Base-by-base conservation (phyloP, 2,113 vertebrate genomes). In the Otolemur garnettii region DNA sequence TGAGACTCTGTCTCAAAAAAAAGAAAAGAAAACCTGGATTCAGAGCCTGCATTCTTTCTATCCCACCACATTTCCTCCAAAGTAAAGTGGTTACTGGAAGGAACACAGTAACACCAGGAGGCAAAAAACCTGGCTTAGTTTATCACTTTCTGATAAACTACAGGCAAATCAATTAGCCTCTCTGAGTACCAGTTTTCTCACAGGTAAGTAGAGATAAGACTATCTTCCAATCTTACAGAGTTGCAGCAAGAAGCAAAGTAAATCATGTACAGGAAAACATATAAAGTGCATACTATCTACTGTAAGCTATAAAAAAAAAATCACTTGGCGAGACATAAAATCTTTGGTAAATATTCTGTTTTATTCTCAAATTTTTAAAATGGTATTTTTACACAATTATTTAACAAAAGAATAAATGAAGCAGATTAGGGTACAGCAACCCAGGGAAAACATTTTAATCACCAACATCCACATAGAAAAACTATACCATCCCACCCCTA, bases 361-460 rank as follows among this genome's bases (percentile, higher is more conserved):
- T 77, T 89, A 94, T n/a, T 69, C 60, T 89, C 83, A 95, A 79
- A 75, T n/a, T 86, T 91, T 85, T 24, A 68, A 88, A 97, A 72
- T 55, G 26, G 28, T 83, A 64, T 74, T 55, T 82, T 88, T 71
- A 86, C n/a, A 21, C 8, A 94, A 55, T 79, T 87, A 92, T 59
- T 90, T 62, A 94, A 75, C 85, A 97, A 78, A 93, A 4, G 24
- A 78, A 93, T 57, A 9, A 93, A 82, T 22, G 50, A 96, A 62
- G 38, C 19, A 78, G 11, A 93, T 68, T 94, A 79, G 42, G 4
- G 15, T 60, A 12, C 30, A 93, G 74, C 4, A 82, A 93, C 21
- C 57, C 68, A 89, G 14, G 35, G 33, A 80, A 93, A 89, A 83
- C 42, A 95, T 77, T 71, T 94, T 83, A 88, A 82, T 93, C 57